Percentiles rank a stretch among this genome's conserved stretches.
Conservation (phyloP, 2,888 invertebrate species). For the Aporophyla nigra region DNA sequence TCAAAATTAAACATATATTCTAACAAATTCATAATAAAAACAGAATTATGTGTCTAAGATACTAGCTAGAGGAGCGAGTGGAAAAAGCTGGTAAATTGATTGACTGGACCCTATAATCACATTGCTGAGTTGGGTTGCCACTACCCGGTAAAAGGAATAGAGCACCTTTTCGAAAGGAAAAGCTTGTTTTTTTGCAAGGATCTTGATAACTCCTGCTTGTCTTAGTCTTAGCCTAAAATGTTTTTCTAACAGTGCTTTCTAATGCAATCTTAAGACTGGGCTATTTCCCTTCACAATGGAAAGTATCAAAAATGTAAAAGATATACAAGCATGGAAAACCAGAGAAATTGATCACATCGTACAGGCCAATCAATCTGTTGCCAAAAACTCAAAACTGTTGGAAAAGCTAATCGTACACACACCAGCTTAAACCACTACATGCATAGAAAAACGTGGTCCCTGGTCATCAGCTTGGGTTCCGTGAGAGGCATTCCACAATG, state of each 20-base stretch:
- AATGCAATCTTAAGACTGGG: too few species aligned
- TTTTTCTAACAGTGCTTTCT: too few species aligned
- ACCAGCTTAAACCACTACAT: background rate
- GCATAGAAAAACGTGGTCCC: background rate
- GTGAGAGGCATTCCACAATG: background rate
- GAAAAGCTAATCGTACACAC: background rate
- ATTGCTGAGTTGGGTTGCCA: background rate
- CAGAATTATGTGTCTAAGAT: background rate
- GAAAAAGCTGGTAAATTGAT: constrained; percentile 1
- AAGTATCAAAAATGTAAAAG: too few species aligned
- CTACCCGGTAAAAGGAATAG: background rate
- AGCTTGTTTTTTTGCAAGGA: background rate
- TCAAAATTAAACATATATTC: background rate
- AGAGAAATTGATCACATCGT: too few species aligned
- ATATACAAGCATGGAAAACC: too few species aligned
- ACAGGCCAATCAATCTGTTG: background rate
- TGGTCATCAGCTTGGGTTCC: background rate
- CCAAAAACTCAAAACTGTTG: background rate
- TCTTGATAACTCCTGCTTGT: background rate
- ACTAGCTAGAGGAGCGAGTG: background rate
- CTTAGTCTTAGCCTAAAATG: background rate
- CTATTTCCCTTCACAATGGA: too few species aligned
- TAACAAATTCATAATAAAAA: background rate
- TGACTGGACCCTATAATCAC: background rate
- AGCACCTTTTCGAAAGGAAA: background rate